Percentiles rank a stretch among this genome's conserved stretches.
These are phyloP conservation scores for Nebria salina DNA, from an alignment of 2,888 invertebrate species.

Conservation along the genomic window DNA sequence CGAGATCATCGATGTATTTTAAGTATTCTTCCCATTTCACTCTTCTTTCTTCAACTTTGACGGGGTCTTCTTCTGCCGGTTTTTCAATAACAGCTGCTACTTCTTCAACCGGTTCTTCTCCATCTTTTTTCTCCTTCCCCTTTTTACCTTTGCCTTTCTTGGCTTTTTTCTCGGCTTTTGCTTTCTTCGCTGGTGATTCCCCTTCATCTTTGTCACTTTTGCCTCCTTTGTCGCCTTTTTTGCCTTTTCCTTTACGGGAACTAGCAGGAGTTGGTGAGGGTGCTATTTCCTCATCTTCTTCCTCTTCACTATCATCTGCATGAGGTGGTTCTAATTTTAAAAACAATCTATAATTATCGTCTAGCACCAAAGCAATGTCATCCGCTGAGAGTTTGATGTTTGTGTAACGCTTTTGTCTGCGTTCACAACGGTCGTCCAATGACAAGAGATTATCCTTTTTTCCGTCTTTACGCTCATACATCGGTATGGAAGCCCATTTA, in stretches of 20 bases:
- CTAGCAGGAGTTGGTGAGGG: constrained; percentile 29
- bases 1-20: constrained; percentile 71
- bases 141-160: constrained; percentile 50
- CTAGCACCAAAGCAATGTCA: constrained; percentile 69
- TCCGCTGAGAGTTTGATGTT: constrained; percentile 65
- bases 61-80: constrained; percentile 65
- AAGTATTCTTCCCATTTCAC: constrained; percentile 71
- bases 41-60: constrained; percentile 63
- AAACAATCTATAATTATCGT: constrained; percentile 74
- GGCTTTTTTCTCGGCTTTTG: constrained; percentile 47
- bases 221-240: constrained; percentile 62
- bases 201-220: constrained; percentile 56
- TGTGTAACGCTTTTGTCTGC: constrained; percentile 66
- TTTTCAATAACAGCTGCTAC: constrained; percentile 62
- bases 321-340: constrained; percentile 67
- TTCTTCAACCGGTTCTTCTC: constrained; percentile 59
- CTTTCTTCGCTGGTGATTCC: constrained; percentile 47
- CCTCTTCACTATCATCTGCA: constrained; percentile 48
- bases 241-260: constrained; percentile 43
- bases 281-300: constrained; percentile 44
- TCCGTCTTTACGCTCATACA: constrained; percentile 78
- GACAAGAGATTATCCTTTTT: constrained; percentile 68
- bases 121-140: constrained; percentile 53
- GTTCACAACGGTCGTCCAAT: constrained; percentile 66
- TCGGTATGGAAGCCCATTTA: constrained; percentile 77